Conservation (phyloP, 2,113 vertebrate species). For the Periophthalmodon schlosseri region DNA sequence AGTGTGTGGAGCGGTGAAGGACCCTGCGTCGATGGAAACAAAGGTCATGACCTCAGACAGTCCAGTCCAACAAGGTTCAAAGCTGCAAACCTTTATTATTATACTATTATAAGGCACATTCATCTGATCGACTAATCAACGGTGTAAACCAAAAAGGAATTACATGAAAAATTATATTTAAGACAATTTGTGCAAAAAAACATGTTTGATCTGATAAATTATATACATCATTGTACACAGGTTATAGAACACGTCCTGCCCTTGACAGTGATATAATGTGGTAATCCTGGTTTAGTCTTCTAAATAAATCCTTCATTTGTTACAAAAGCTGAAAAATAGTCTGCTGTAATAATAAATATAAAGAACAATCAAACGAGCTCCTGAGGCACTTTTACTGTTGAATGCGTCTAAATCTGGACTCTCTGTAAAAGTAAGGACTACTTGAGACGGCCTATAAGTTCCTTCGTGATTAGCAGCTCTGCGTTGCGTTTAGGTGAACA, state of each 20-base stretch:
- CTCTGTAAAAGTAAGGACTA: too few relatives aligned
- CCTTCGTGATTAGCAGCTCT: neutral
- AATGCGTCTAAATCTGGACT: neutral
- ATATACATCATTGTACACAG: conserved; percentile 1
- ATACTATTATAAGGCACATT: too few relatives aligned
- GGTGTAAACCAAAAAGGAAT: neutral
- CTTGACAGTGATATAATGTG: too few relatives aligned
- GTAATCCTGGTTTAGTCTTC: too few relatives aligned
- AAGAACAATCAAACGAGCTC: neutral
- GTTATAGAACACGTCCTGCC: neutral
- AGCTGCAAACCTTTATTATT: neutral
- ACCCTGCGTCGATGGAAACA: too few relatives aligned
- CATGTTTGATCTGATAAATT: neutral
- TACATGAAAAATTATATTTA: neutral
- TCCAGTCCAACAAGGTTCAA: neutral
- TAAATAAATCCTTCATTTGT: too few relatives aligned
- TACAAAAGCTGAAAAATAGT: neutral
- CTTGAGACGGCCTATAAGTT: too few relatives aligned
- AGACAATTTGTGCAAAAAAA: neutral
- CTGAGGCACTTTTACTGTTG: neutral
- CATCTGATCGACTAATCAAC: neutral
- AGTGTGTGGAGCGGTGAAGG: too few relatives aligned
- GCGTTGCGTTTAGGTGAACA: conserved; percentile 11
- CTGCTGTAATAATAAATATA: neutral
- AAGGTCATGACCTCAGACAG: too few relatives aligned